Base-by-base conservation (phyloP, 2,797 vertebrate genomes). In the Glossophaga mutica region DNA sequence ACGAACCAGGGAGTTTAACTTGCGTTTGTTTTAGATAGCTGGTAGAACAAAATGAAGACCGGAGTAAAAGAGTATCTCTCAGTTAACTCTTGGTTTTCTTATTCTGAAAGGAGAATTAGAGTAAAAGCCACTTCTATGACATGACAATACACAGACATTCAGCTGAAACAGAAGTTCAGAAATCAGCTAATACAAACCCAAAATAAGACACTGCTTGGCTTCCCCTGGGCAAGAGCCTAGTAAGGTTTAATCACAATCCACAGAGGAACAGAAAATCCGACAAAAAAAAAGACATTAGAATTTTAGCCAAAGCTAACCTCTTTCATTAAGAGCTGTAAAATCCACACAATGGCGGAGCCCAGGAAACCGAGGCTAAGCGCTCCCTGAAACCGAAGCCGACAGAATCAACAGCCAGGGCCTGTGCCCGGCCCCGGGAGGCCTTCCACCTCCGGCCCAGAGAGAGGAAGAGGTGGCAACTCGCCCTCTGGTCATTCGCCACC, bases 191-290 rank as follows among this genome's bases (percentile, higher is more conserved):
- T 14, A 15, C 78, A 52, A 50, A 4, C 24, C 4, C 34, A 1
- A 34, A 62, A 78, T 34, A 87, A 85, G 82, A 22, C 16, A 77
- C 16, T 65, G 89, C 44, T 89, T 89, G 39, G 5, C 22, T 57
- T 88, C 6, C 6, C 86, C 67, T 96, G 92, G 85, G 96, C 94
- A 91, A 98, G 92, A 92, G 96, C 89, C 71, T 97, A 98, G 55
- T 98, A 97, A 97, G 95, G 94, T 84, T 98, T 97, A 97, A 97
- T 98, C 97, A 98, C 88, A 97, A 98, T 97, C 89, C 71, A 88
- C 71, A 37, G 19, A 68, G 24, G 9, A 76, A 96, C 94, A 39
- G 39, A 97, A 95, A 97, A 44, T 65, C 93, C 94, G 88, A 85
- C 93, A 95, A 24, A 57, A 57, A 57, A 57, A 91, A 97, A 81